Conservation (phyloP, 2,888 invertebrate genomes). For the Carpatolechia fugitivella region DNA sequence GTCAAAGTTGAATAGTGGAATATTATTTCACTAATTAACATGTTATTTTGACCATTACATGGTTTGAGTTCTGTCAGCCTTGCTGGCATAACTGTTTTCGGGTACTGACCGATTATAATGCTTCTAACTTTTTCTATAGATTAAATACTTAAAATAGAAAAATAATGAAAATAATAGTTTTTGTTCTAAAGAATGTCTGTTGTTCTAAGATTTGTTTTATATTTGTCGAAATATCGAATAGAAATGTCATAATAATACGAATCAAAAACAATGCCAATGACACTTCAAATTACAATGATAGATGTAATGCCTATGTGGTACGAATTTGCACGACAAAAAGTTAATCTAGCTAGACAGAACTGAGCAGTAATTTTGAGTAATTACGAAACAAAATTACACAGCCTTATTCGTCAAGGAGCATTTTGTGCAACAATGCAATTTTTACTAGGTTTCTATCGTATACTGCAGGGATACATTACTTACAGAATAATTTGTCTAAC, state of each 20-base stretch:
- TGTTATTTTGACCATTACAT: neutral
- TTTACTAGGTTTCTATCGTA: neutral
- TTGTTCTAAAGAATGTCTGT: neutral
- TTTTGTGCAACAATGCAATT: neutral
- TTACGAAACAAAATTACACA: neutral
- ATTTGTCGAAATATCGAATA: neutral
- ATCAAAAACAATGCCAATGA: no score
- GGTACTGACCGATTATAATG: no score
- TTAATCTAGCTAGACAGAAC: neutral
- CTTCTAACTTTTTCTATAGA: no score
- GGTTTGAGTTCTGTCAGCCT: neutral
- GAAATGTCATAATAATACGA: neutral
- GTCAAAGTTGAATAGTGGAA: no score
- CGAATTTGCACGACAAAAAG: constrained; percentile 3
- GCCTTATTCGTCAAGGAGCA: constrained; percentile 5
- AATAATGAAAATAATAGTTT: neutral
- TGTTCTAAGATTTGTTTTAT: neutral
- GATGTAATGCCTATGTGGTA: neutral
- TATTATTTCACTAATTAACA: no score
- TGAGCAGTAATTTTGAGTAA: neutral
- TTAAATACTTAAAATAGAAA: neutral
- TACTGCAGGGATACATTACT: no score
- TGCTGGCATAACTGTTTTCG: no score
- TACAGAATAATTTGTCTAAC: no score
- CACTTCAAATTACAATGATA: neutral